Percentiles rank a stretch among this genome's conserved stretches.
These are phyloP conservation scores for Hylyphantes graminicola DNA, from an alignment of 1,140 invertebrate species.

Conservation along the genomic window DNA sequence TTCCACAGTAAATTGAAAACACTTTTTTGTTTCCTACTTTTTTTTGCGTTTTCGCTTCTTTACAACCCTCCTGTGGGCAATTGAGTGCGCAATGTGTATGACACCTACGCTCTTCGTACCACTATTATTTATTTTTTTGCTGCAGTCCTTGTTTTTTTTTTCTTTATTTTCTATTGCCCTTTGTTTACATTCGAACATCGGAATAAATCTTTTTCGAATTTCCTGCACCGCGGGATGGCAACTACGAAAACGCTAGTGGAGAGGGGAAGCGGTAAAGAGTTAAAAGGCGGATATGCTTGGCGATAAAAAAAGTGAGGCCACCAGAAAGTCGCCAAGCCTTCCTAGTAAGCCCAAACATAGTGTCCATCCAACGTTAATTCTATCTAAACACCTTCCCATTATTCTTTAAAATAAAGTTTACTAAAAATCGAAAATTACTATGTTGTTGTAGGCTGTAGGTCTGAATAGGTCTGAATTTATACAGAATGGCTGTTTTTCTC, in stretches of 20 bases:
- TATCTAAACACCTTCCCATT: no score
- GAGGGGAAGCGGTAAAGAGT: not conserved
- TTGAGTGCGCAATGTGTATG: constrained; percentile 41
- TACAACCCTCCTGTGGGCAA: constrained; percentile 41
- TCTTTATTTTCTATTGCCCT: not conserved
- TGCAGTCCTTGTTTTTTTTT: not conserved
- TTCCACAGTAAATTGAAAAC: constrained; percentile 45
- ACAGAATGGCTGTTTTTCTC: no score
- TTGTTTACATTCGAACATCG: constrained; percentile 35
- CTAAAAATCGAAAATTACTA: no score
- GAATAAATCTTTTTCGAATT: constrained; percentile 45
- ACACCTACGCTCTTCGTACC: not conserved
- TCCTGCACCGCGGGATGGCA: not conserved
- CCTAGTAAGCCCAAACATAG: no score
- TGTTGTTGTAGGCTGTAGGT: no score
- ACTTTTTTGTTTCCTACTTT: constrained; percentile 27
- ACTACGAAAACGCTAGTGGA: not conserved
- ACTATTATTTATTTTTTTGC: no score
- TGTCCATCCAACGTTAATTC: no score
- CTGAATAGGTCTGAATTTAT: no score
- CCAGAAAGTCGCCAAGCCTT: no score
- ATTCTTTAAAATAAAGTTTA: no score
- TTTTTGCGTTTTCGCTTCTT: not conserved
- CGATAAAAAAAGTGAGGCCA: no score
- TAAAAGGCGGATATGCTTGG: not conserved